phyloP scores from a whole-genome alignment of 1,140 invertebrate species.

The Chelonus insularis region DNA sequence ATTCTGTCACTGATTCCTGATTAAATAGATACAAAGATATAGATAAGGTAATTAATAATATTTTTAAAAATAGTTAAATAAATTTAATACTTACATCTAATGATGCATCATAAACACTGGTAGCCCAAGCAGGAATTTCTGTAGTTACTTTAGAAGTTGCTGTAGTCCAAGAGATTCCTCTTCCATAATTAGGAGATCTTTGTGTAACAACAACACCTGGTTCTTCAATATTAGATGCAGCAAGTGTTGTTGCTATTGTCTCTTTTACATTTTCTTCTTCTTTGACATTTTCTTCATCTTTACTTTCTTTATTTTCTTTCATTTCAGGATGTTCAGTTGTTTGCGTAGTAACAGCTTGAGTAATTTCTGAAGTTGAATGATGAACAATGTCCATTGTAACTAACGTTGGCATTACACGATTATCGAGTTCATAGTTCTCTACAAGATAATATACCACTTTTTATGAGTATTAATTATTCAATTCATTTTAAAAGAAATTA shows the following conservation, averaged over 20 bases:
- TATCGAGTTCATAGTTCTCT: conserved; percentile 24
- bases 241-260: conserved; percentile 18
- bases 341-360: conserved; percentile 16
- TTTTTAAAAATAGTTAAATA: conserved; percentile 8
- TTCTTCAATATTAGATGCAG: conserved; percentile 28
- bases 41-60: too few relatives aligned
- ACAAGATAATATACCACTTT: conserved; percentile 21
- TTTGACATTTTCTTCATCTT: too few relatives aligned
- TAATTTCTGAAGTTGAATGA: conserved; percentile 10
- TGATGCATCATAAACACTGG: conserved; percentile 44
- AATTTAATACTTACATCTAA: conserved; percentile 33
- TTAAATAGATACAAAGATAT: too few relatives aligned
- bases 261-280: conserved; percentile 27
- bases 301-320: too few relatives aligned
- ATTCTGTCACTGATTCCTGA: conserved; percentile 47
- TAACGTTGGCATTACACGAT: background rate
- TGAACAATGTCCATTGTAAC: conserved; percentile 4
- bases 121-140: conserved; percentile 55
- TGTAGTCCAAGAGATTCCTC: conserved; percentile 55
- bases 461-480: too few relatives aligned
- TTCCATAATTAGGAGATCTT: conserved; percentile 53
- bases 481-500: too few relatives aligned
- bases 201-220: conserved; percentile 38
- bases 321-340: too few relatives aligned
- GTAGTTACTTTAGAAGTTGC: conserved; percentile 37